phyloP scores from a whole-genome alignment of 1,140 invertebrate species.

The Diuraphis noxia region DNA sequence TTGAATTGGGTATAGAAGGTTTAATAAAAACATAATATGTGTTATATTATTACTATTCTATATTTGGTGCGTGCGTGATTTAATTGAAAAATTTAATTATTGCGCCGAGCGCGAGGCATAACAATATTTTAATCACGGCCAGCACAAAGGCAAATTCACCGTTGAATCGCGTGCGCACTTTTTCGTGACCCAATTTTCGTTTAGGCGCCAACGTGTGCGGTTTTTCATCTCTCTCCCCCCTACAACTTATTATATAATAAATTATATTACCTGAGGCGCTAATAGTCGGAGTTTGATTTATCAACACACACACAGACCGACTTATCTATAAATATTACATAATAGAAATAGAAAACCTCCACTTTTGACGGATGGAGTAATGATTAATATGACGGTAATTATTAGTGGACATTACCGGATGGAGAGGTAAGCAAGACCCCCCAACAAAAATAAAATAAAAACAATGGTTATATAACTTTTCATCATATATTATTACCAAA shows the following conservation, averaged over 20 bases:
- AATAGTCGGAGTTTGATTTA: background rate
- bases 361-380: background rate
- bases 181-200: background rate
- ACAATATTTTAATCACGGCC: background rate
- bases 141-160: background rate
- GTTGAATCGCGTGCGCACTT: background rate
- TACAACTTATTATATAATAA: background rate
- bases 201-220: background rate
- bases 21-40: background rate
- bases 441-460: no score
- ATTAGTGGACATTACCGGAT: background rate
- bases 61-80: background rate
- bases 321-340: background rate
- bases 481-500: no score
- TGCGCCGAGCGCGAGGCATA: background rate
- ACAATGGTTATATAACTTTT: no score
- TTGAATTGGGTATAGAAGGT: background rate
- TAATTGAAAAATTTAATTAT: slow-evolving; percentile 23
- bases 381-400: background rate
- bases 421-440: no score
- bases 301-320: background rate
- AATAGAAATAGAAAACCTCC: background rate
- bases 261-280: background rate
- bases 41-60: background rate
- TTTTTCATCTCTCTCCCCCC: background rate